Conservation (phyloP, 2,888 invertebrate species). For the Lepetodrilus schrolli region DNA sequence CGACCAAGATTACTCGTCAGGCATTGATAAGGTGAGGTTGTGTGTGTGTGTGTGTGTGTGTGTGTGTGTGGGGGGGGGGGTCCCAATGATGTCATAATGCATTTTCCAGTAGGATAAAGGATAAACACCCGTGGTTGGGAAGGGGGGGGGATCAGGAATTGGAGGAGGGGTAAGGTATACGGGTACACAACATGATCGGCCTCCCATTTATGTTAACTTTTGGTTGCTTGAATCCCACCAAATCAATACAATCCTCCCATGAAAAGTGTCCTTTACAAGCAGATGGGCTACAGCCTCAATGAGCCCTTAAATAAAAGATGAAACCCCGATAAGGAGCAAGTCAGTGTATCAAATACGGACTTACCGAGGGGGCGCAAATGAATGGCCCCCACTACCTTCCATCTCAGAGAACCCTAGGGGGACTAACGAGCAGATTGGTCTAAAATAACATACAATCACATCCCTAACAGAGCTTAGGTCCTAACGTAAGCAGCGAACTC, state of each 20-base stretch:
- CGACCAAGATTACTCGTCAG: too few relatives aligned
- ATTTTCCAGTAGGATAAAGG: too few relatives aligned
- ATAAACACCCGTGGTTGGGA: too few relatives aligned
- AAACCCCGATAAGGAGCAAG: neutral
- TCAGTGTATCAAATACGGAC: constrained; percentile 19
- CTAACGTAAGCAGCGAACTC: neutral
- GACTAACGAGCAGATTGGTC: neutral
- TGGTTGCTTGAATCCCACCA: neutral
- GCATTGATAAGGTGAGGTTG: too few relatives aligned
- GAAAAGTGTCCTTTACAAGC: neutral
- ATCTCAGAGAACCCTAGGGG: neutral
- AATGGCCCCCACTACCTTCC: neutral
- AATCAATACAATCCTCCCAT: constrained; percentile 8
- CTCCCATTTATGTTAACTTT: constrained; percentile 18
- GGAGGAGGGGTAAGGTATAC: too few relatives aligned
- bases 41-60: too few relatives aligned
- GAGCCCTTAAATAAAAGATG: constrained; percentile 4
- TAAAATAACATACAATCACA: neutral
- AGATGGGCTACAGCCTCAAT: neutral
- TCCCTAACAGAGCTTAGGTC: neutral
- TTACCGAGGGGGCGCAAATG: neutral
- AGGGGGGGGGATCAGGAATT: too few relatives aligned
- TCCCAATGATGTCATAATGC: too few relatives aligned
- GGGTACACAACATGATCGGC: too few relatives aligned
- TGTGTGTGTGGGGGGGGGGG: too few relatives aligned